Evolutionary conservation across 2,888 invertebrate species (phyloP), one percentile per base, ranked within the genome.

Genomic region (Lampropteryx suffumata): DNA sequence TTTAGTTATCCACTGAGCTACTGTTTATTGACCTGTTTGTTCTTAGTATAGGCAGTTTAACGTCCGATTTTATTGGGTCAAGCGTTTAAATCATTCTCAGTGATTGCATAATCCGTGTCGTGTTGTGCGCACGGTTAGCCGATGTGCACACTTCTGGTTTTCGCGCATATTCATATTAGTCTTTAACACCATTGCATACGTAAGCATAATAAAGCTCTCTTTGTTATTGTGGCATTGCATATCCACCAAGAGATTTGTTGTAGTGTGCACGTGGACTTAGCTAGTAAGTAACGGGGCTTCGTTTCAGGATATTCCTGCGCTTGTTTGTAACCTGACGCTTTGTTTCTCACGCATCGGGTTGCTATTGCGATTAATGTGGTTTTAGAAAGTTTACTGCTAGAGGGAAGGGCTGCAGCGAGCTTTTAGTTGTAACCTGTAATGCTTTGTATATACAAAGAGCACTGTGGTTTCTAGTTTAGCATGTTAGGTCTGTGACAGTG

Each of bases 301-400:
- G 53, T 47, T 52, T 60, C 50, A 50, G 62, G 52, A 55, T 69
- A 64, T 69, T 69, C 11, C 62, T 62, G 59, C 61, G 55, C 67
- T 66, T 64, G 70, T 67, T 67, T 65, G 73, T 71, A 74, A 75
- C 69, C 64, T 62, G 66, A 71, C 58, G 64, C 69, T 69, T 70
- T 68, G 71, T 69, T 76, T 78, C 76, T 70, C 74, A 76, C 75
- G 76, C 70, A 61, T 73, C 68, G 50, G 57, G 60, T 74, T 71
- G 67, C 62, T 65, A 64, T 67, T 57, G 62, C 58, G 55, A 69
- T 68, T 68, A 65, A 66, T 64, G 61, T 66, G 45, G 44, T 49
- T 56, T 57, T n/a, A n/a, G n/a, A n/a, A n/a, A n/a, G n/a, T n/a
- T n/a, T 48, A 29, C 42, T 52, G 41, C 50, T 29, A 49, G 42